These are phyloP conservation scores for Branchinecta sandiegonensis DNA, from an alignment of 2,888 invertebrate species.

Conservation along the genomic window DNA sequence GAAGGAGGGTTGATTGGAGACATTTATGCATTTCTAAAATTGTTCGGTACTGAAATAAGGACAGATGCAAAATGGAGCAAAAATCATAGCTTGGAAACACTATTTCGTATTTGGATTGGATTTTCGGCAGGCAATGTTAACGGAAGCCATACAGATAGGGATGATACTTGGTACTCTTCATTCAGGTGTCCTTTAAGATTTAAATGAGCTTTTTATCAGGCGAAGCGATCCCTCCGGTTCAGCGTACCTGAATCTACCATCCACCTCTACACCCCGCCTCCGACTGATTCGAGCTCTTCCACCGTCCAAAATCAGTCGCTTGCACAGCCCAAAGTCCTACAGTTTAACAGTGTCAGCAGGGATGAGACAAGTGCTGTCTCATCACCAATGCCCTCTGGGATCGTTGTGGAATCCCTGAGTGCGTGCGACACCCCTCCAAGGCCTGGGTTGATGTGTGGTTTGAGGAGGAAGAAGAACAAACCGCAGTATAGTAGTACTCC, in stretches of 20 bases:
- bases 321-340: background rate
- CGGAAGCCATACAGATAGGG: too few species aligned
- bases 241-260: constrained; percentile 20
- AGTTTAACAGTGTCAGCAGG: background rate
- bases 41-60: too few species aligned
- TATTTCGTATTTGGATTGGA: too few species aligned
- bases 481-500: too few species aligned
- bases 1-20: too few species aligned
- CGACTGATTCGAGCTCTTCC: background rate
- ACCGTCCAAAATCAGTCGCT: background rate
- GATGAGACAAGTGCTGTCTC: background rate
- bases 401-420: background rate
- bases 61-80: too few species aligned
- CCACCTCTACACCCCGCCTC: constrained; percentile 19
- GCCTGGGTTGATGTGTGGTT: background rate
- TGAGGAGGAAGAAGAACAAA: background rate
- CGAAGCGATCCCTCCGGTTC: constrained; percentile 19
- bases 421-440: background rate
- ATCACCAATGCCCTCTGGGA: background rate
- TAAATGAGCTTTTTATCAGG: background rate
- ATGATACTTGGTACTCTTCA: too few species aligned
- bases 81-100: too few species aligned
- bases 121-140: too few species aligned
- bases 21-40: too few species aligned
- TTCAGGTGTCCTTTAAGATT: too few species aligned